Evolutionary conservation across 2,797 vertebrate genomes (phyloP), one percentile per base, ranked within the genome.

Genomic region (Mastacembelus armatus): DNA sequence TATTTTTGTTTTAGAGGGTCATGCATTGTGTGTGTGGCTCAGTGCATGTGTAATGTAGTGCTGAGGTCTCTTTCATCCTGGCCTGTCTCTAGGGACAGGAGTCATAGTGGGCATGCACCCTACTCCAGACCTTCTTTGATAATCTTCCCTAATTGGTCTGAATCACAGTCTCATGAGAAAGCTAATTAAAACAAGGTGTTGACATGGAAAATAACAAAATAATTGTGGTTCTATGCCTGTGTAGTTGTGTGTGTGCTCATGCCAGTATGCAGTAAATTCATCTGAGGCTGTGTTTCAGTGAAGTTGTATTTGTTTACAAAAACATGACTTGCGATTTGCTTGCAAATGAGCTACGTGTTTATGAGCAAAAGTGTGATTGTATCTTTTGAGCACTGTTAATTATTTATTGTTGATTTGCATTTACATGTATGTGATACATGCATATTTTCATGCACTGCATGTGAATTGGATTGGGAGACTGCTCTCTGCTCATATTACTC

Each of bases 131-230:
- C 86, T 51, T 67, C 92, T 93, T 94, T 94, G 92, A 92, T 92
- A 92, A 91, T 85, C 78, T 86, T 69, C 69, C 61, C 80, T 93
- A 93, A 94, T 91, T 92, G 92, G 91, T 90, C 85, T 79, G 86
- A 91, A 84, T 86, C 45, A 65, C 74, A 60, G 79, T 92, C 93
- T 92, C 92, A 73, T 45, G 91, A 92, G 92, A 80, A 80, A 79
- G 89, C 89, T 93, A 93, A 94, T 94, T 93, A 94, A 93, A 92
- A 87, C 84, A 89, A 92, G 84, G 86, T 90, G 91, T 91, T 86
- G 84, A 82, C 74, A 86, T 80, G 78, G 81, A 83, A 89, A 87
- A 84, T 80, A 89, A 80, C 81, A 86, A 90, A 85, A 87, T 85
- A 81, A 85, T 74, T 67, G 81, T 84, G 66, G 57, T 11, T 61